Conservation (phyloP, 2,797 vertebrate species). For the Muraenolepis orangiensis region DNA sequence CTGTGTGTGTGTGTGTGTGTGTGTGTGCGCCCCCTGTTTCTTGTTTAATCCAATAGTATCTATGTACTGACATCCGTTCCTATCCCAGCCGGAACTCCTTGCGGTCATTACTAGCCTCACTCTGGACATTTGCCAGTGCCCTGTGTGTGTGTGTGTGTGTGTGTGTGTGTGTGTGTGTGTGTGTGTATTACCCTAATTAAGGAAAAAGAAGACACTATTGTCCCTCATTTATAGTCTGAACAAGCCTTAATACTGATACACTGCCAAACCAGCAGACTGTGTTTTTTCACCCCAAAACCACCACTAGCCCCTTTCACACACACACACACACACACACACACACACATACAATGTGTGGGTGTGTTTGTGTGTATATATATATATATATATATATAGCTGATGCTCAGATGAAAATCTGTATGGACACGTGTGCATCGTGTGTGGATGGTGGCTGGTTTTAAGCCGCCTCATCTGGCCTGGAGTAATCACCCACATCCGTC, state of each 20-base stretch:
- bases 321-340: too few relatives aligned
- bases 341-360: neutral
- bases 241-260: neutral
- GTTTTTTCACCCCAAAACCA: neutral
- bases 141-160: conserved; percentile 3
- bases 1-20: too few relatives aligned
- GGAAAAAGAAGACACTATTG: neutral
- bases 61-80: conserved; percentile 14
- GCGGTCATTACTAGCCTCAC: conserved; percentile 21
- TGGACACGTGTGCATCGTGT: too few relatives aligned
- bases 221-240: neutral
- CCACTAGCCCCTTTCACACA: neutral
- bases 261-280: neutral
- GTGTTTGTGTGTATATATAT: too few relatives aligned
- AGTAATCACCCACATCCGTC: too few relatives aligned
- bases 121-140: conserved; percentile 22
- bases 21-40: neutral
- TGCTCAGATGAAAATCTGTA: neutral
- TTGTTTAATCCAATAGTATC: conserved; percentile 31
- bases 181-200: neutral
- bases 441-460: too few relatives aligned
- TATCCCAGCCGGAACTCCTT: conserved; percentile 21
- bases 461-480: too few relatives aligned
- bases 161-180: conserved; percentile 2
- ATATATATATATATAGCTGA: too few relatives aligned